These are phyloP conservation scores for Dicrostonyx torquatus DNA, from an alignment of 2,797 vertebrate genomes.

Conservation along the genomic window DNA sequence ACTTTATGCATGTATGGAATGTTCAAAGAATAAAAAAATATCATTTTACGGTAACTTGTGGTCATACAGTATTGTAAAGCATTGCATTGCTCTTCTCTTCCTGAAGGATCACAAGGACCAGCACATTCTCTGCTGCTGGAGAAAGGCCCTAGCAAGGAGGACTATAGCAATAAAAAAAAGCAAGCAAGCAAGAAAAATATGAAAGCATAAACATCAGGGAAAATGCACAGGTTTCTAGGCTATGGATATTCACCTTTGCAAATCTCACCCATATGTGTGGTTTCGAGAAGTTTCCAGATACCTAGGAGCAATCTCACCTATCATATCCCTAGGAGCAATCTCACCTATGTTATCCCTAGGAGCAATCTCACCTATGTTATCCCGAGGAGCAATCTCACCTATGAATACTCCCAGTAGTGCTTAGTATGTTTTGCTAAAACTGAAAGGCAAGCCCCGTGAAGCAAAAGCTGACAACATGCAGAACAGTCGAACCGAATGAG, in stretches of 20 bases:
- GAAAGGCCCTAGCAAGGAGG: not conserved
- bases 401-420: not conserved
- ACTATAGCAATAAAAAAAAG: not conserved
- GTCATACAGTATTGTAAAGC: not conserved
- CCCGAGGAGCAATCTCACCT: not conserved
- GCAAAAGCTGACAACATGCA: not conserved
- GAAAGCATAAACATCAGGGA: not conserved
- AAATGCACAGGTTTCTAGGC: not conserved
- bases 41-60: not conserved
- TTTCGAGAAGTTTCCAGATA: not conserved
- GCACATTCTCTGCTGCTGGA: too few species aligned
- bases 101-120: not conserved
- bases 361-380: not conserved
- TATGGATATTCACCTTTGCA: not conserved
- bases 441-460: not conserved
- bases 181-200: not conserved
- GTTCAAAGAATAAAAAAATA: not conserved
- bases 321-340: not conserved
- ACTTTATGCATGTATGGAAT: not conserved
- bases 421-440: not conserved
- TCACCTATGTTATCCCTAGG: not conserved
- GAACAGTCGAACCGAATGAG: constrained; percentile 24
- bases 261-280: not conserved
- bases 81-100: not conserved
- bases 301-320: too few species aligned